These are phyloP conservation scores for Microdon myrmicae DNA, from an alignment of 2,888 invertebrate genomes.

Conservation along the genomic window DNA sequence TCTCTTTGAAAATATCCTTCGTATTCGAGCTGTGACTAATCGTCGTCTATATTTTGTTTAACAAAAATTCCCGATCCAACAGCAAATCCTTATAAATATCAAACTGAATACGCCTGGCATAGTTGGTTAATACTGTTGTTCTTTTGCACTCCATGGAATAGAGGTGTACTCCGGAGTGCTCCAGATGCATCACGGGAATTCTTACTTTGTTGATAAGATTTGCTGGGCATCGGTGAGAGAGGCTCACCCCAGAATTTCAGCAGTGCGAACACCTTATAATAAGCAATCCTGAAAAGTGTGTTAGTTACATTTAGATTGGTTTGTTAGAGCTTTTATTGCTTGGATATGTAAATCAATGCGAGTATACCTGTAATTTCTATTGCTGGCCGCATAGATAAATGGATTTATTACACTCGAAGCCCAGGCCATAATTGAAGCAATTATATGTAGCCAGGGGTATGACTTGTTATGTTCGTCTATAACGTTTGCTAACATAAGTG, in stretches of 20 bases:
- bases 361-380: slow-evolving; percentile 77
- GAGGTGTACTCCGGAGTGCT: slow-evolving; percentile 62
- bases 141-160: slow-evolving; percentile 60
- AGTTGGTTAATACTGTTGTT: slow-evolving; percentile 62
- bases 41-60: not conserved
- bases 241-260: slow-evolving; percentile 67
- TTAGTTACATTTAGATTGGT: not conserved
- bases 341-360: not conserved
- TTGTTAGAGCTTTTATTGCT: slow-evolving; percentile 5
- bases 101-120: slow-evolving; percentile 64
- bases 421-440: slow-evolving; percentile 89
- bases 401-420: slow-evolving; percentile 91
- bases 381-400: slow-evolving; percentile 89
- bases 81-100: slow-evolving; percentile 48
- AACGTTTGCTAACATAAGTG: slow-evolving; percentile 88
- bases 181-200: slow-evolving; percentile 64
- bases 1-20: slow-evolving; percentile 21
- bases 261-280: slow-evolving; percentile 63
- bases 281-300: slow-evolving; percentile 62
- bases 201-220: slow-evolving; percentile 64
- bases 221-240: slow-evolving; percentile 64
- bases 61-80: slow-evolving; percentile 15
- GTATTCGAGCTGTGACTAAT: slow-evolving; percentile 39
- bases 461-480: slow-evolving; percentile 79
- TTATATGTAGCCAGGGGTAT: slow-evolving; percentile 81